Conservation (phyloP, 2,797 vertebrate species). For the Gymnocypris eckloni region DNA sequence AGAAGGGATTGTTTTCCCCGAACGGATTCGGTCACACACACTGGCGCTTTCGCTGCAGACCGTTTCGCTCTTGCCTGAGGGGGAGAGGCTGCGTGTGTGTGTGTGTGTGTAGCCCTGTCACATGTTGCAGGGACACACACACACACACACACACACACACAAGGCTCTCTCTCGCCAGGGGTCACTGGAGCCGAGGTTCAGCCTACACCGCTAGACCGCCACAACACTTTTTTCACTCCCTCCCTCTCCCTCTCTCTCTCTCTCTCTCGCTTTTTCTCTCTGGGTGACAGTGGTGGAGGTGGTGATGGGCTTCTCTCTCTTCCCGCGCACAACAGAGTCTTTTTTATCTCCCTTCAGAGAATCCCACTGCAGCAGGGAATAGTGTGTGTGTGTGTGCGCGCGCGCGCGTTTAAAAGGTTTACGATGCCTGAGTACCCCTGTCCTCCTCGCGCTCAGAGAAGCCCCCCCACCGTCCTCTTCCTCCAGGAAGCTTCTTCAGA, state of each 20-base stretch:
- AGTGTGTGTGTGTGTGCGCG: constrained; percentile 44
- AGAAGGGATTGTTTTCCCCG: constrained; percentile 60
- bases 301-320: constrained; percentile 59
- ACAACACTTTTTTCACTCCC: constrained; percentile 38
- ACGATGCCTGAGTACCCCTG: constrained; percentile 60
- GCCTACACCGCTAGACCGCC: constrained; percentile 53
- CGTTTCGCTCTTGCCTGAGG: constrained; percentile 63
- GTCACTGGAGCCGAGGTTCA: constrained; percentile 60
- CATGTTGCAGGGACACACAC: constrained; percentile 58
- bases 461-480: constrained; percentile 44
- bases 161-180: constrained; percentile 58
- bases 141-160: constrained; percentile 57
- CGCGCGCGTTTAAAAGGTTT: constrained; percentile 58
- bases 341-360: constrained; percentile 65
- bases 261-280: constrained; percentile 52
- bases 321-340: constrained; percentile 61
- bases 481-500: constrained; percentile 61
- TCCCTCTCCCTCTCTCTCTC: background rate
- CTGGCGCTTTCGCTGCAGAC: constrained; percentile 58
- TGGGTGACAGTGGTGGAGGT: constrained; percentile 57
- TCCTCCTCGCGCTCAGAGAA: constrained; percentile 52
- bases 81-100: constrained; percentile 48
- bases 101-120: constrained; percentile 58
- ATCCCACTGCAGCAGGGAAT: constrained; percentile 62
- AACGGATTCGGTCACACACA: constrained; percentile 55